Base-by-base conservation (phyloP, 2,888 invertebrate species). In the Erannis defoliaria region DNA sequence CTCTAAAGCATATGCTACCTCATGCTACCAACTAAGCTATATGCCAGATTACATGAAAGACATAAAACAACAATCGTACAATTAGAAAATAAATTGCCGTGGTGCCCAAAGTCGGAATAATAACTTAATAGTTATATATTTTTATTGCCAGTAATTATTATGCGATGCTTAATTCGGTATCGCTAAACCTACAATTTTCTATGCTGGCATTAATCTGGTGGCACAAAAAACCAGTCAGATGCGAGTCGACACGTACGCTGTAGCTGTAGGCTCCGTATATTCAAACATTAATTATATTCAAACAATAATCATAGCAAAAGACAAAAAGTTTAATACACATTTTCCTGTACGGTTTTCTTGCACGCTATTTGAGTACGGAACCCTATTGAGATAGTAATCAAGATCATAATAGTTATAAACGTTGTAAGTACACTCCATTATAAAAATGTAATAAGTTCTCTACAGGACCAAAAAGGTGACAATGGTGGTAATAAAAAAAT, bases 41-140 rank as follows among this genome's bases (percentile, higher is more conserved):
- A n/a, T n/a, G n/a, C n/a, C 6, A 23, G 33, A 40, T 19, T 18
- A 40, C n/a, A 19, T 16, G n/a, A 3, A 48, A 10, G n/a, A 49
- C 9, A 49, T 53, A 59, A 58, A 51, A 40, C 26, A 46, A 33
- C 31, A 48, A 59, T 54, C 23, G 40, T 59, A 42, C 40, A 59
- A 23, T 40, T 59, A 26, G 53, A 46, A 26, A 18, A 33, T 12
- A 35, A 26, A 14, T 38, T 14, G 21, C 21, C 23, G 48, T 43
- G 10, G n/a, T 12, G 12, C 21, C 6, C 21, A 21, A 23, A 45
- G 16, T 31, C 16, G 33, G 40, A 14, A 2, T 53, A 46, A 59
- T 35, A 38, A 46, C 21, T 53, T 59, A 53, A 48, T 54, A 38
- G 40, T 46, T 58, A 31, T 53, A 43, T 43, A 50, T 53, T 53